Percentiles rank a stretch among this genome's conserved stretches.
These are phyloP conservation scores for Neoseiulus cucumeris DNA, from an alignment of 1,140 invertebrate genomes.

Conservation along the genomic window DNA sequence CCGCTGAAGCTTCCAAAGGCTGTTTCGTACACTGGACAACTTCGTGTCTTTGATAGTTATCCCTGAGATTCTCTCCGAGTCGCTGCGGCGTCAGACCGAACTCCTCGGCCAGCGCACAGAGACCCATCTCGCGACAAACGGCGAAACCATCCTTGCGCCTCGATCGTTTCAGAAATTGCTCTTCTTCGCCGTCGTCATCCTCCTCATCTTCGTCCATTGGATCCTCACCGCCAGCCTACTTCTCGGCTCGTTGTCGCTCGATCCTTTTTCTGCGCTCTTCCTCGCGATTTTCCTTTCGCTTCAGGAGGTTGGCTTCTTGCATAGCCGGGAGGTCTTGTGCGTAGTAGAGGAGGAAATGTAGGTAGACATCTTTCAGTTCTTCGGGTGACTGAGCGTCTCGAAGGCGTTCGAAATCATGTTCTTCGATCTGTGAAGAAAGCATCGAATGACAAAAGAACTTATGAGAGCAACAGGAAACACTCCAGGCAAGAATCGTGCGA, in stretches of 20 bases:
- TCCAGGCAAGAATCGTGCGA: too few species aligned
- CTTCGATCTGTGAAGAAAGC: slow-evolving; percentile 13
- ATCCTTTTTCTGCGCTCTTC: slow-evolving; percentile 13
- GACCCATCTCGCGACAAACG: slow-evolving; percentile 60
- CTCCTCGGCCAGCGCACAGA: slow-evolving; percentile 53
- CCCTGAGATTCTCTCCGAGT: slow-evolving; percentile 87
- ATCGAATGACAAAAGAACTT: too few species aligned
- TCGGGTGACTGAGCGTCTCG: slow-evolving; percentile 59
- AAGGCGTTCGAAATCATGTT: slow-evolving; percentile 21
- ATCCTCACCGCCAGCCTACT: slow-evolving; percentile 28
- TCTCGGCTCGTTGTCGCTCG: slow-evolving; percentile 27
- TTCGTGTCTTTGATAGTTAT: slow-evolving; percentile 92
- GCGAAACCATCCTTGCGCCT: slow-evolving; percentile 64
- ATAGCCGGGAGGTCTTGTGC: slow-evolving; percentile 60
- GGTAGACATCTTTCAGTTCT: slow-evolving; percentile 75
- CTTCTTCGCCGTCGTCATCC: slow-evolving; percentile 35
- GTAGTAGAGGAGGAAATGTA: slow-evolving; percentile 83
- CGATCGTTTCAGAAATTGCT: slow-evolving; percentile 53
- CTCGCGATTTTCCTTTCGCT: slow-evolving; percentile 20
- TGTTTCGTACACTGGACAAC: slow-evolving; percentile 70
- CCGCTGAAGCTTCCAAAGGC: slow-evolving; percentile 55
- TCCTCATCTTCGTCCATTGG: slow-evolving; percentile 30
- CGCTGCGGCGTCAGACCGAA: slow-evolving; percentile 90
- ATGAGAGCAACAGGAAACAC: too few species aligned
- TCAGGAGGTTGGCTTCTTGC: slow-evolving; percentile 42